These are phyloP conservation scores for Eupithecia subumbrata DNA, from an alignment of 2,888 invertebrate genomes.

Conservation along the genomic window DNA sequence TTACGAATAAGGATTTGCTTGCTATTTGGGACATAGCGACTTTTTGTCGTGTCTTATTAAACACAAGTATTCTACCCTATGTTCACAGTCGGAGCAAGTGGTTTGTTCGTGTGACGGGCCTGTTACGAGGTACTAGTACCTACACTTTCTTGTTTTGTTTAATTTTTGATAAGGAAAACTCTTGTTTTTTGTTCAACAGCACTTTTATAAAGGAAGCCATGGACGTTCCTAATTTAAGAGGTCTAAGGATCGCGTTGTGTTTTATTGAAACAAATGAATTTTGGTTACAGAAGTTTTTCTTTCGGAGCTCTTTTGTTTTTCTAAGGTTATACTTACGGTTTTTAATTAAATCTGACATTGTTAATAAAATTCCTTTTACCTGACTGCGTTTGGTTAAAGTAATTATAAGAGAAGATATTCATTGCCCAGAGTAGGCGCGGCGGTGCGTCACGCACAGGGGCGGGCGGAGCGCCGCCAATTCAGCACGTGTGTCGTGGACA, in stretches of 20 bases:
- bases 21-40: background rate
- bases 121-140: constrained; percentile 28
- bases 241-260: constrained; percentile 12
- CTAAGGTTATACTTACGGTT: background rate
- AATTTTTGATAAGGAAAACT: constrained; percentile 36
- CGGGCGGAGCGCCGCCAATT: too few relatives aligned
- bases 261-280: constrained; percentile 18
- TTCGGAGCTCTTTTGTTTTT: constrained; percentile 1
- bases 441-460: too few relatives aligned
- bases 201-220: constrained; percentile 21
- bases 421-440: background rate
- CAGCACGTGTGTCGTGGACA: background rate
- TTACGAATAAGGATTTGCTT: too few relatives aligned
- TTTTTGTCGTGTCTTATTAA: constrained; percentile 4
- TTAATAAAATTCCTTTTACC: background rate
- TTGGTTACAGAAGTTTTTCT: constrained; percentile 10
- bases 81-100: constrained; percentile 41
- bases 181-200: constrained; percentile 21
- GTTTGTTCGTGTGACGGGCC: constrained; percentile 40
- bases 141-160: constrained; percentile 38
- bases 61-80: background rate
- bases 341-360: background rate
- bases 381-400: too few relatives aligned
- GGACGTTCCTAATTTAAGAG: constrained; percentile 12
- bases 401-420: background rate